Evolutionary conservation across 2,797 vertebrate species (phyloP), one percentile per base, ranked within the genome.

Genomic region (Ptychadena robeensis): DNA sequence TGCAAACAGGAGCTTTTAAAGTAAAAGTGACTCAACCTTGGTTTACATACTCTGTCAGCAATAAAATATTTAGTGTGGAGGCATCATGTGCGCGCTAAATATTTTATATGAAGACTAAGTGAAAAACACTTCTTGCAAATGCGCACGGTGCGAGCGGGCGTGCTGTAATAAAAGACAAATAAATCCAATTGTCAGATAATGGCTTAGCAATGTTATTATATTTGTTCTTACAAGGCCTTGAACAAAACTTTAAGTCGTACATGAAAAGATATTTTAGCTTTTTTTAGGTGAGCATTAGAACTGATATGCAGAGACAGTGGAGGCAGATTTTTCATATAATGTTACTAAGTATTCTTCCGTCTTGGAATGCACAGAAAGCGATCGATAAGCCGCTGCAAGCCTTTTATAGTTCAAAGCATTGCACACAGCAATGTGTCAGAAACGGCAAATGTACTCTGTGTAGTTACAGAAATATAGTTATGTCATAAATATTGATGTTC

Each of bases 71-170:
- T 76, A 77, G 57, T 22, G 48, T 3, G 10, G 67, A 71, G 37
- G 67, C 73, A 82, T 82, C 81, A 82, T 82, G 81, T 77, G 73
- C 67, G n/a, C 53, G n/a, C 71, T 82, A 70, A 82, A 82, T 77
- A 82, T 82, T 77, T 82, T 70, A 82, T 82, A 82, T 76, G 65
- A 35, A 73, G 65, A 63, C 81, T 82, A 82, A 82, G 48, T 63
- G 73, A 82, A 69, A 82, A 76, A 31, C 67, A 75, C 67, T 82
- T 63, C 53, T 82, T 82, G 73, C 35, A 82, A 76, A 76, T 76
- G 53, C 65, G 70, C 32, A 18, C 57, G 40, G 65, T 22, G 66
- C 61, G 35, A 82, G 73, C 59, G 53, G 1, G 66, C 63, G 34
- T 73, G 38, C 27, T 68, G 30, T 76, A 82, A 82, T 70, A 82